These are phyloP conservation scores for Catharus minimus DNA, from an alignment of 2,113 vertebrate species.

Conservation along the genomic window DNA sequence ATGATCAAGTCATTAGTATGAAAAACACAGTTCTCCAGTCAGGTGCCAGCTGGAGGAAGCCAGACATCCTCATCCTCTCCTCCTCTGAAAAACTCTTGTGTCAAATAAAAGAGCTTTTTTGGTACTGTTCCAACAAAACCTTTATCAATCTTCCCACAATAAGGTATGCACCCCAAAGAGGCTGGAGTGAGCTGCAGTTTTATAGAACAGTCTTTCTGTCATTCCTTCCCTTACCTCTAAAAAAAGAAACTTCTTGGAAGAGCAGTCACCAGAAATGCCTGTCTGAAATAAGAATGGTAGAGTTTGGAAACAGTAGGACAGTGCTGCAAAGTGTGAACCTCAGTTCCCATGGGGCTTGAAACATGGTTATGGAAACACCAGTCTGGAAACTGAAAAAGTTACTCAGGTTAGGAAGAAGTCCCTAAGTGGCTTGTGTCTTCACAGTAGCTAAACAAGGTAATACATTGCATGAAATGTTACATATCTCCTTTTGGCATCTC, in stretches of 20 bases:
- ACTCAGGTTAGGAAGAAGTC: not conserved
- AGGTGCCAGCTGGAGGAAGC: not conserved
- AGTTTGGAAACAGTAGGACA: not conserved
- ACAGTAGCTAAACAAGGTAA: not conserved
- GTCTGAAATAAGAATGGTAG: not conserved
- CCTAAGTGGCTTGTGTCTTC: not conserved
- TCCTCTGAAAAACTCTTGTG: not conserved
- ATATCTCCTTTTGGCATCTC: not conserved
- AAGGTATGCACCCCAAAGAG: not conserved
- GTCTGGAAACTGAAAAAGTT: not conserved
- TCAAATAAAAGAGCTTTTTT: not conserved
- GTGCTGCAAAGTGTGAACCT: not conserved
- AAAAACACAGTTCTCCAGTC: not conserved
- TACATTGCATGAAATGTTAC: not conserved
- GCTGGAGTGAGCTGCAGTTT: not conserved
- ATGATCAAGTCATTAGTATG: not conserved
- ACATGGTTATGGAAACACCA: not conserved
- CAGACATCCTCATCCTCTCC: not conserved
- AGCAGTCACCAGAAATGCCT: not conserved
- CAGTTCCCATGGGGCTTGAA: not conserved
- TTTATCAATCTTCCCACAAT: not conserved
- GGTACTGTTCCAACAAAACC: not conserved
- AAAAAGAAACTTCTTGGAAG: not conserved
- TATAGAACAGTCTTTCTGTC: not conserved
- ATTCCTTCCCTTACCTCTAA: not conserved